phyloP scores from a whole-genome alignment of 2,113 vertebrate genomes.

The Hyperoodon ampullatus region DNA sequence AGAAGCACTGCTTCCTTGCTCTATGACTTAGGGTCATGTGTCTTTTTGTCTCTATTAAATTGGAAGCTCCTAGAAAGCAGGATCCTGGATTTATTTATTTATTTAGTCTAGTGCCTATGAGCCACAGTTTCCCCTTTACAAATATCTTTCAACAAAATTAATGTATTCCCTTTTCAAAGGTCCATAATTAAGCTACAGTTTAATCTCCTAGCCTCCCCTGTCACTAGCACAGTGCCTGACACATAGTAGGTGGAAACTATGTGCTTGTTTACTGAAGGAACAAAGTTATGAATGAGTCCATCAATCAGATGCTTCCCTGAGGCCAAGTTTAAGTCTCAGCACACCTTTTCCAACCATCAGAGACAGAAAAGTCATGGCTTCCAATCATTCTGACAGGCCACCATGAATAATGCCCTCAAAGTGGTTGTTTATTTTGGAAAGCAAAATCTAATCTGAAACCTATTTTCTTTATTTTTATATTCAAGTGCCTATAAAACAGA shows the following conservation, averaged over 20 bases:
- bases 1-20: not conserved
- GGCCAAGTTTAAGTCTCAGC: constrained; percentile 23
- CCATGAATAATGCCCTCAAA: constrained; percentile 52
- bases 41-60: not conserved
- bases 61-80: not conserved
- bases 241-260: not conserved
- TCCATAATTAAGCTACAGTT: not conserved
- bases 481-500: constrained; percentile 78
- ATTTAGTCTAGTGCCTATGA: not conserved
- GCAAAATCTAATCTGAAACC: constrained; percentile 71
- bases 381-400: not conserved
- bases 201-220: not conserved
- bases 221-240: not conserved
- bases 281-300: not conserved
- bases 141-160: not conserved
- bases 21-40: not conserved
- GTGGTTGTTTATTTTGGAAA: constrained; percentile 70
- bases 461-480: constrained; percentile 83
- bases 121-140: not conserved
- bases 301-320: not conserved
- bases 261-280: not conserved
- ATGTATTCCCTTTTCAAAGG: not conserved
- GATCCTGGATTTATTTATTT: not conserved
- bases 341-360: not conserved
- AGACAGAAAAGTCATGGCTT: constrained; percentile 27